Evolutionary conservation across 2,888 invertebrate genomes (phyloP).

Genomic region (Cybosia mesomella): DNA sequence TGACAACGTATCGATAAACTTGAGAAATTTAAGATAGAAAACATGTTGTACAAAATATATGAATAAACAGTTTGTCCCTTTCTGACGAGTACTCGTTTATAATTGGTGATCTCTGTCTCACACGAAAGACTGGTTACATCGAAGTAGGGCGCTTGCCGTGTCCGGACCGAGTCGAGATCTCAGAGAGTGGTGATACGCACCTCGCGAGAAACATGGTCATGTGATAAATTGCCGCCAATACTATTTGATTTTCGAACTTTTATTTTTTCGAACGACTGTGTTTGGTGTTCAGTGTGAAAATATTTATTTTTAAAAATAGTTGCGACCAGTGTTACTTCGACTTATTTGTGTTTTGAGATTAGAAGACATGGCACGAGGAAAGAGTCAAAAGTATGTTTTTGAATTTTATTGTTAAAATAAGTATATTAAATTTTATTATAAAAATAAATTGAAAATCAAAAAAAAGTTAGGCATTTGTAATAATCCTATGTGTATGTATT

Average conservation of each 20-base stretch:
- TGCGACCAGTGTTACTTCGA: slow-evolving; percentile 56
- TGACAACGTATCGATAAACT: slow-evolving; percentile 7
- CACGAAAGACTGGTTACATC: slow-evolving; percentile 74
- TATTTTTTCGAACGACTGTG: slow-evolving; percentile 57
- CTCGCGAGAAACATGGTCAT: slow-evolving; percentile 81
- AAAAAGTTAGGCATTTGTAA: neutral
- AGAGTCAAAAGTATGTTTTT: slow-evolving; percentile 73
- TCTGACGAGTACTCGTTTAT: slow-evolving; percentile 50
- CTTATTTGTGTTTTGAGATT: slow-evolving; percentile 58
- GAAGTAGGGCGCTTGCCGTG: slow-evolving; percentile 83
- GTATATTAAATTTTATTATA: neutral
- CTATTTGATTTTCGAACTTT: slow-evolving; percentile 53
- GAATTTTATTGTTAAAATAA: neutral
- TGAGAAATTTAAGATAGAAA: slow-evolving; percentile 1
- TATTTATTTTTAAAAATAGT: slow-evolving; percentile 36
- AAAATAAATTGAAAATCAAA: neutral
- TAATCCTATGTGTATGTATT: neutral
- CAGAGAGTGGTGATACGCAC: slow-evolving; percentile 82
- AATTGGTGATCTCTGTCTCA: slow-evolving; percentile 72
- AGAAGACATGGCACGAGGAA: slow-evolving; percentile 75
- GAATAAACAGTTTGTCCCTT: slow-evolving; percentile 53
- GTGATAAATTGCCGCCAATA: slow-evolving; percentile 82
- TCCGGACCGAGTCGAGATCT: slow-evolving; percentile 81
- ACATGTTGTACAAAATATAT: slow-evolving; percentile 10
- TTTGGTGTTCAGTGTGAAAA: slow-evolving; percentile 60